Base-by-base conservation (phyloP, 2,888 invertebrate genomes). In the Tupiocoris notatus region DNA sequence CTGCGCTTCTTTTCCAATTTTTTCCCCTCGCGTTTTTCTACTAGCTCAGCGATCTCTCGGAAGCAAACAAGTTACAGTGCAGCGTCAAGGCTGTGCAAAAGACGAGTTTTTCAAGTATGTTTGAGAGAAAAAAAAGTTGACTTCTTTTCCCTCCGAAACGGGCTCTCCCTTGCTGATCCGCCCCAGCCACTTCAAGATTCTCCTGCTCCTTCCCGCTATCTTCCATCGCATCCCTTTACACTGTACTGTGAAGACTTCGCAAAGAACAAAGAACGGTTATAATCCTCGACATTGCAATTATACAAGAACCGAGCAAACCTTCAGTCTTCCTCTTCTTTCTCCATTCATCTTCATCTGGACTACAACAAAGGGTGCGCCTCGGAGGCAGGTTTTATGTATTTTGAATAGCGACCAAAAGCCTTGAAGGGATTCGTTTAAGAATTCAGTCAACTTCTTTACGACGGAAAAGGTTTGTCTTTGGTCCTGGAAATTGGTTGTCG, bases 211-310 rank as follows among this genome's bases (percentile, higher is more conserved):
- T 39, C 39, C 39, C 39, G 6, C 39, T 39, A 39, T 3, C 3
- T 12, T 12, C 39, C 39, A 3, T 18, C 23, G 70, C 59, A 23
- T 59, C 25, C 25, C 70, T 70, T 59, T 59, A 18, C 21, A 18
- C 20, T 9, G 22, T n/a, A n/a, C 2, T 18, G 9, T 18, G 64
- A 67, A 58, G 57, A 56, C 56, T 57, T 39, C 39, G 24, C 59
- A 25, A 39, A 22, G 75, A 75, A 75, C 75, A 75, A 75, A 75
- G 66, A 24, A 20, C 73, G 65, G 57, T 65, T 75, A 75, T 75
- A 75, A 66, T 66, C 58, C 75, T 66, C 75, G 75, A 66, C 75
- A 75, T 75, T 66, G 75, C 75, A 75, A 75, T 75, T 75, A 75
- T 75, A 75, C 75, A 65, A 39, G 66, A 75, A 66, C 75, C 58